phyloP scores from a whole-genome alignment of 2,113 vertebrate genomes.

The Xenotilapia flavipinnis region DNA sequence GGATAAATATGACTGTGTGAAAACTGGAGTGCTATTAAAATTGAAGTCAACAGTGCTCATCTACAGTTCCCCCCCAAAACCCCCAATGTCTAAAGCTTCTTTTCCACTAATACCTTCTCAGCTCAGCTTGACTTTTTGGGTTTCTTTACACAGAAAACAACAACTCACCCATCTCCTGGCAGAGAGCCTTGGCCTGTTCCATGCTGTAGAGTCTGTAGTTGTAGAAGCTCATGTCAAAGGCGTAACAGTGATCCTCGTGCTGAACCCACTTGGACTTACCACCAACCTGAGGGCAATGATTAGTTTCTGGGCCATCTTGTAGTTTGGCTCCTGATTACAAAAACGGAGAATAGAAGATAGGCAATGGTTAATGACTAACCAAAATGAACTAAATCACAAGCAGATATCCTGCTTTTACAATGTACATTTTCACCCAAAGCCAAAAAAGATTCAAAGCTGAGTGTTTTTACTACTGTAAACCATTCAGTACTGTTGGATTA shows the following conservation, averaged over 20 bases:
- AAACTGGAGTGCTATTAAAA: background rate
- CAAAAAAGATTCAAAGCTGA: background rate
- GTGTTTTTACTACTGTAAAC: background rate
- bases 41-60: background rate
- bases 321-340: slow-evolving; percentile 33
- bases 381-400: background rate
- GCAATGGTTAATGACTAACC: background rate
- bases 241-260: slow-evolving; percentile 80
- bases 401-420: background rate
- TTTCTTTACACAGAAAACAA: background rate
- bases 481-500: background rate
- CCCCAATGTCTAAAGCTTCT: background rate
- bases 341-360: background rate
- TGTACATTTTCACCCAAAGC: background rate
- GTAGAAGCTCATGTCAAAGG: slow-evolving; percentile 78
- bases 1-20: background rate
- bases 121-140: background rate
- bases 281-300: slow-evolving; percentile 70
- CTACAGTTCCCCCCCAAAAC: background rate
- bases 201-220: slow-evolving; percentile 77
- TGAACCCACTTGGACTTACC: slow-evolving; percentile 75
- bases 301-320: background rate
- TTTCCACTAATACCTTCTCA: background rate
- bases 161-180: slow-evolving; percentile 77
- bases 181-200: slow-evolving; percentile 74